Evolutionary conservation across 2,888 invertebrate species (phyloP), one percentile per base, ranked within the genome.

Genomic region (Alsophila aescularia): DNA sequence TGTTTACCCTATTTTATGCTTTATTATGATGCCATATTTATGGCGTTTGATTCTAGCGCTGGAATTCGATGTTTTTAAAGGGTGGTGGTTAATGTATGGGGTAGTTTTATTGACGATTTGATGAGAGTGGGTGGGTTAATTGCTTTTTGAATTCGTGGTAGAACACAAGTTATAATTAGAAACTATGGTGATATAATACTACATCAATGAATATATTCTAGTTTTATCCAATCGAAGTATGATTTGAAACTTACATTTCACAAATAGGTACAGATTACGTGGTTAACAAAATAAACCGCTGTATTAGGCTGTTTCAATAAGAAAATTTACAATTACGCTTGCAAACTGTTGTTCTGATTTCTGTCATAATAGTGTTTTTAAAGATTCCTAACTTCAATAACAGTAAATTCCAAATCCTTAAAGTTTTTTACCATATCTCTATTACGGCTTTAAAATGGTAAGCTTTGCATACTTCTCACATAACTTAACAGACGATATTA

Each of bases 1-100:
- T 91, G 90, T 90, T 91, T 90, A 90, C 81, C 81, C 85, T 83
- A 85, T 85, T 90, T 90, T 90, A 90, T 90, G 90, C 90, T 90
- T 90, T 90, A 90, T 90, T 90, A 90, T 82, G 84, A 70, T 72
- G 67, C 73, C 56, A 73, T 84, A 89, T 90, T 90, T 90, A 90
- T 88, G 70, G 77, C 59, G 36, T 66, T 83, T 74, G 75, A 82
- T 83, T 77, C 77, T 82, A 77, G 72, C 79, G 60, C 67, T 61
- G 77, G 81, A 81, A 81, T 87, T 74, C 64, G 54, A 67, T 58
- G 72, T 82, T 82, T 81, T 75, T 67, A 61, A 15, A 40, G 78
- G 79, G 77, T 74, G 73, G 74, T 60, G 29, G 73, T 70, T 79
- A 80, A 89, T 89, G 88, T 88, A 89, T 88, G 49, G 75, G 66